A percentile compares a stretch with the other conserved stretches of the same genome.
Conservation (phyloP, 2,797 vertebrate genomes). For the Oryzias sinensis region DNA sequence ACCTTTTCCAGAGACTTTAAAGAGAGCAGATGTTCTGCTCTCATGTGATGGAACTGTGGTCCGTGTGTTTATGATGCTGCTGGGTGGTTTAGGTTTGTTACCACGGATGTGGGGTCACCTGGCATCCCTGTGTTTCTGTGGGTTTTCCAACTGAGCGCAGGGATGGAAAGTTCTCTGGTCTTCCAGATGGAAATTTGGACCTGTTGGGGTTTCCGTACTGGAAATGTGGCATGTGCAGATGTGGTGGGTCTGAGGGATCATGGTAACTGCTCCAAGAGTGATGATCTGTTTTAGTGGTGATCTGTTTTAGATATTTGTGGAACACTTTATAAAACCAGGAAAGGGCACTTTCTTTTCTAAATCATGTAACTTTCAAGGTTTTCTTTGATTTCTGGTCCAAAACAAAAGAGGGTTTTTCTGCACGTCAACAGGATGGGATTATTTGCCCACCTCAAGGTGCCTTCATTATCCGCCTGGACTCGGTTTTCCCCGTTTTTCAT, state of each 20-base stretch:
- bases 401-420: too few species aligned
- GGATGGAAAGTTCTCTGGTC: constrained; percentile 23
- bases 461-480: background rate
- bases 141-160: constrained; percentile 14
- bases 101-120: constrained; percentile 49
- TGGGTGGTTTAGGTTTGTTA: constrained; percentile 30
- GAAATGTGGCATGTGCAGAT: constrained; percentile 23
- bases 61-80: constrained; percentile 20
- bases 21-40: constrained; percentile 1
- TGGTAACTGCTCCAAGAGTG: background rate
- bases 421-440: background rate
- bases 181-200: constrained; percentile 29
- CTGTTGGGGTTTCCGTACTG: constrained; percentile 27
- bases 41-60: constrained; percentile 17
- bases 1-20: constrained; percentile 1
- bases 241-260: constrained; percentile 6
- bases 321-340: background rate
- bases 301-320: background rate
- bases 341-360: background rate
- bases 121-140: constrained; percentile 26
- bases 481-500: background rate
- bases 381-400: background rate
- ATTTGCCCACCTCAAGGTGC: background rate
- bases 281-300: background rate
- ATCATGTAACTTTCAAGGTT: background rate